A percentile compares a stretch with the other conserved stretches of the same genome.
Conservation (phyloP, 2,113 vertebrate genomes). For the Corynorhinus townsendii region DNA sequence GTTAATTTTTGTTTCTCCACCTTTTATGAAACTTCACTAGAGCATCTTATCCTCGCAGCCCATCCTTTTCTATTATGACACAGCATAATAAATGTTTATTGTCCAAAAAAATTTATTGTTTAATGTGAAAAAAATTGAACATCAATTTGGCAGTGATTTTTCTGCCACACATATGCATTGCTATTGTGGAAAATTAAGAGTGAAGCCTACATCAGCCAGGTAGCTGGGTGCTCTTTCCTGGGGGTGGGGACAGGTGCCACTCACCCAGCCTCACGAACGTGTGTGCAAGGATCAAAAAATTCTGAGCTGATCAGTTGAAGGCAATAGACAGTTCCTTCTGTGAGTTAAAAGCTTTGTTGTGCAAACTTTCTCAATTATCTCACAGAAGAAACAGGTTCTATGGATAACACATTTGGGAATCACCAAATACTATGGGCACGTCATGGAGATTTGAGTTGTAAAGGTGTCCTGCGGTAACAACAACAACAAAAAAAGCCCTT, state of each 20-base stretch:
- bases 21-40: background rate
- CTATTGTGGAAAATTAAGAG: background rate
- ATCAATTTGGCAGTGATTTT: background rate
- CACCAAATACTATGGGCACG: accelerated
- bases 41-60: background rate
- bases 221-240: background rate
- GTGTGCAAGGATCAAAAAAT: background rate
- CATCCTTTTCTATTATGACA: background rate
- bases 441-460: background rate
- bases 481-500: background rate
- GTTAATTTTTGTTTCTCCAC: background rate
- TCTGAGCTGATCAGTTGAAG: background rate
- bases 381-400: background rate
- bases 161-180: background rate
- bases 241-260: accelerated
- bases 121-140: background rate
- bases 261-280: background rate
- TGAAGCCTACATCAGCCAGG: no score
- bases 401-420: background rate
- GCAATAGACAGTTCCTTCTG: background rate
- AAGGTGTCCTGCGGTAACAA: no score
- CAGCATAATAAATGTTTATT: background rate
- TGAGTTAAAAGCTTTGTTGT: background rate
- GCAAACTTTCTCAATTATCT: background rate
- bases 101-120: conserved; percentile 18